phyloP scores from a whole-genome alignment of 2,797 vertebrate species.

The Rousettus madagascariensis region DNA sequence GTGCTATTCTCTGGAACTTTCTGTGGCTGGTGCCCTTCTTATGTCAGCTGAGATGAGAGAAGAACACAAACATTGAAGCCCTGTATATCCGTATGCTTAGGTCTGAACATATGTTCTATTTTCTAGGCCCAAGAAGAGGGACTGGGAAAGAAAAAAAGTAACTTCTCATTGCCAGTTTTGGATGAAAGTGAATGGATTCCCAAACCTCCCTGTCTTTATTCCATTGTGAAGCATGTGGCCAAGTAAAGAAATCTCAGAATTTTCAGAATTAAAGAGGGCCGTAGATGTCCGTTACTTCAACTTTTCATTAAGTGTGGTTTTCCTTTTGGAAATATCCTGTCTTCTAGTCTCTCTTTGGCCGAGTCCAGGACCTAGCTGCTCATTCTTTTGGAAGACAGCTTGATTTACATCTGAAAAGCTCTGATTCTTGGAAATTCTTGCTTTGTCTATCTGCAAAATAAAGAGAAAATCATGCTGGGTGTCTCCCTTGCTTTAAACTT shows the following conservation, averaged over 20 bases:
- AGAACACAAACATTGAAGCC: constrained; percentile 63
- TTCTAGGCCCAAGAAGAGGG: not conserved
- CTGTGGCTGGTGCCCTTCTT: constrained; percentile 32
- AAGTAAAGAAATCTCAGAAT: not conserved
- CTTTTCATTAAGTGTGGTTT: not conserved
- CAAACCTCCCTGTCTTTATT: not conserved
- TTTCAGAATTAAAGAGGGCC: constrained; percentile 4
- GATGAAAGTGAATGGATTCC: not conserved
- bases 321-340: not conserved
- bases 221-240: not conserved
- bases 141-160: not conserved
- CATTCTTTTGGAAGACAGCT: not conserved
- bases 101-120: not conserved
- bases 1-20: constrained; percentile 73
- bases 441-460: not conserved
- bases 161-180: not conserved
- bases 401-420: not conserved
- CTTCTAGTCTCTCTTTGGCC: not conserved
- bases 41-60: constrained; percentile 44
- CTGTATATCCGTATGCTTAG: not conserved
- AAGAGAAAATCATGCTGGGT: not conserved
- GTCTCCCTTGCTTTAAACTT: not conserved
- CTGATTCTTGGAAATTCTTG: not conserved
- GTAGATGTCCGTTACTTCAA: not conserved
- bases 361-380: not conserved